Percentiles rank a stretch among this genome's conserved stretches.
Conservation (phyloP, 2,888 invertebrate species). For the Drosophila niveifrons region DNA sequence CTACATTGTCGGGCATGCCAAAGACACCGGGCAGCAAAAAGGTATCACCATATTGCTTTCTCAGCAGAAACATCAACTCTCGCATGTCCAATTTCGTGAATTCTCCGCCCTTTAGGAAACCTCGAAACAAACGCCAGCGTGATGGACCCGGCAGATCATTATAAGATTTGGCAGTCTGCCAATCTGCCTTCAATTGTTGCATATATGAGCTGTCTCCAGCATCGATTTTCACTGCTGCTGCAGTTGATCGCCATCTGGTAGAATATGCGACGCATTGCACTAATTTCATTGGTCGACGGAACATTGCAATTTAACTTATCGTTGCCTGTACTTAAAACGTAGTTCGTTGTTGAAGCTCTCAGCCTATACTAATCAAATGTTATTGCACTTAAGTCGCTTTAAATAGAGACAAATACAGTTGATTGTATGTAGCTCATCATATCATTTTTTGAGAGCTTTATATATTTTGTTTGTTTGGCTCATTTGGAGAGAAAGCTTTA, state of each 20-base stretch:
- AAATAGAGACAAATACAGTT: slow-evolving; percentile 3
- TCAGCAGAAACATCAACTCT: slow-evolving; percentile 48
- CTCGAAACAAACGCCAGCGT: slow-evolving; percentile 64
- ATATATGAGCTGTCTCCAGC: slow-evolving; percentile 30
- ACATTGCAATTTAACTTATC: slow-evolving; percentile 2
- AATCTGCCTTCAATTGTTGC: slow-evolving; percentile 55
- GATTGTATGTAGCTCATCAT: not conserved
- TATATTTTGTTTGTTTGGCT: not conserved
- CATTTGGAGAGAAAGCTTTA: not conserved
- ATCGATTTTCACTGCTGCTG: slow-evolving; percentile 11
- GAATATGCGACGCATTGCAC: not conserved
- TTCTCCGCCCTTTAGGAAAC: slow-evolving; percentile 59
- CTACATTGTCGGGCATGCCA: slow-evolving; percentile 81
- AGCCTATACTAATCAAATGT: not conserved
- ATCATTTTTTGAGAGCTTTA: not conserved
- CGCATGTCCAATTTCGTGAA: slow-evolving; percentile 29
- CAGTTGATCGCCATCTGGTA: slow-evolving; percentile 23
- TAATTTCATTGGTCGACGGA: slow-evolving; percentile 3
- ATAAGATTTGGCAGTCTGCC: slow-evolving; percentile 66
- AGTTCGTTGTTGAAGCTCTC: not conserved
- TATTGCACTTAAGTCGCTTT: not conserved
- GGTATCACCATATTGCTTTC: slow-evolving; percentile 83
- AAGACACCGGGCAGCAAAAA: slow-evolving; percentile 84
- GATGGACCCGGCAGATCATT: slow-evolving; percentile 74
- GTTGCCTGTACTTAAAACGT: not conserved